A percentile compares a stretch with the other conserved stretches of the same genome.
Conservation (phyloP, 2,797 vertebrate genomes). For the Loris lydekkerianus region DNA sequence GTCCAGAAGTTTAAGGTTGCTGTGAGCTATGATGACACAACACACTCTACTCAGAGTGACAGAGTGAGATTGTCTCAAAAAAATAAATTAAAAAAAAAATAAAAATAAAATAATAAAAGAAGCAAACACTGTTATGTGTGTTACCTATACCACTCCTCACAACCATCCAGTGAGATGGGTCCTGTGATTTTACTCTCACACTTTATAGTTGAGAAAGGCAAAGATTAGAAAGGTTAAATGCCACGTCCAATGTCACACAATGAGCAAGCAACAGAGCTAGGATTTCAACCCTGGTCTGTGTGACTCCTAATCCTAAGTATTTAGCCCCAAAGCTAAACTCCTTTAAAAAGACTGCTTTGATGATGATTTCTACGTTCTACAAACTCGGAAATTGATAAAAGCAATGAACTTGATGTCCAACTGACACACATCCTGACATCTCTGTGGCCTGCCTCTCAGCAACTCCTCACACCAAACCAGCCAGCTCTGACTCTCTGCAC, state of each 20-base stretch:
- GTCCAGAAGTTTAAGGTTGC: not conserved
- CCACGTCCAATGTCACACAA: not conserved
- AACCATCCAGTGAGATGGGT: not conserved
- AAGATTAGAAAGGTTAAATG: not conserved
- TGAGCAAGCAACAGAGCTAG: not conserved
- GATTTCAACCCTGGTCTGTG: not conserved
- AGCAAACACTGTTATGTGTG: not conserved
- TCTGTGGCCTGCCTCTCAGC: slow-evolving; percentile 46
- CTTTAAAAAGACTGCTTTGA: not conserved
- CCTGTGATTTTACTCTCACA: not conserved
- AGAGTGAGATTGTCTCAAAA: not conserved
- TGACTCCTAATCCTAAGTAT: not conserved
- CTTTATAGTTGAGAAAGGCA: not conserved
- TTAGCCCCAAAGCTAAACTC: not conserved
- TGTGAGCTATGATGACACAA: not conserved
- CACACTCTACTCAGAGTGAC: not conserved
- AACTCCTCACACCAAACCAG: not conserved
- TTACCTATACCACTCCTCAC: not conserved
- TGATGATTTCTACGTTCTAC: slow-evolving; percentile 46
- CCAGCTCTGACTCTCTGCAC: slow-evolving; percentile 22
- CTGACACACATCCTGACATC: not conserved
- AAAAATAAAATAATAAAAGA: not conserved
- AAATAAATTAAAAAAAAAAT: too few relatives aligned
- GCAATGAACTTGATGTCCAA: not conserved
- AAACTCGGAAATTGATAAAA: not conserved